Percentiles rank a stretch among this genome's conserved stretches.
Evolutionary conservation across 2,888 invertebrate genomes (phyloP).

Genomic region (Itoplectis maculator): DNA sequence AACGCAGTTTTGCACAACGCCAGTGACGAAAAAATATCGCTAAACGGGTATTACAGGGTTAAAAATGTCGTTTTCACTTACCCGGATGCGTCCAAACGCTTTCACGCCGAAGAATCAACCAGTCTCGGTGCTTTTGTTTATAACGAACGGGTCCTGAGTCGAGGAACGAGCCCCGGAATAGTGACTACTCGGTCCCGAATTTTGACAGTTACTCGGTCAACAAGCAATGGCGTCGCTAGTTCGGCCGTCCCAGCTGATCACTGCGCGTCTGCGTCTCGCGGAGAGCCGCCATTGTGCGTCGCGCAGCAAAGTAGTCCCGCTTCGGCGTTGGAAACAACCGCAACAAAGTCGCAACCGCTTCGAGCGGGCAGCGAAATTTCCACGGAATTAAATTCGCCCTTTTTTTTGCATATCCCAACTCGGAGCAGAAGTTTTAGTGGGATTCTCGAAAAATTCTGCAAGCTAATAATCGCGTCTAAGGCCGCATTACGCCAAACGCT

Average conservation of each 20-base stretch:
- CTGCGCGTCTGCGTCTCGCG: constrained; percentile 64
- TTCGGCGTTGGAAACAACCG: not conserved
- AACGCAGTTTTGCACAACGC: constrained; percentile 17
- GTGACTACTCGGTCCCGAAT: constrained; percentile 66
- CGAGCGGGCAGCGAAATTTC: not conserved
- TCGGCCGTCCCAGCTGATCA: constrained; percentile 77
- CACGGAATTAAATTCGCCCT: not conserved
- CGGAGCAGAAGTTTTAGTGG: not conserved
- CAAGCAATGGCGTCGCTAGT: constrained; percentile 76
- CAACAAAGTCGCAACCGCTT: not conserved
- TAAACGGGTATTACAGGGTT: not conserved
- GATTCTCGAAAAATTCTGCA: not conserved
- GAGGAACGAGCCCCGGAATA: constrained; percentile 71
- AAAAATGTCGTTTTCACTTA: too few species aligned
- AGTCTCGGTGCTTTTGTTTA: constrained; percentile 76
- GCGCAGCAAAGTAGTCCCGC: constrained; percentile 71
- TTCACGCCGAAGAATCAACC: constrained; percentile 79
- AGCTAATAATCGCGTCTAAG: not conserved
- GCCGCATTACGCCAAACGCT: constrained; percentile 43
- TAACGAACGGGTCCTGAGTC: constrained; percentile 69
- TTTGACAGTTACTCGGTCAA: constrained; percentile 79
- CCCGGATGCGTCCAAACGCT: constrained; percentile 83
- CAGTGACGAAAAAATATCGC: not conserved
- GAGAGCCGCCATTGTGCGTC: constrained; percentile 53
- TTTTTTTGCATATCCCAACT: not conserved